A percentile compares a stretch with the other conserved stretches of the same genome.
Evolutionary conservation across 2,888 invertebrate genomes (phyloP).

Genomic region (Heliconius sara): DNA sequence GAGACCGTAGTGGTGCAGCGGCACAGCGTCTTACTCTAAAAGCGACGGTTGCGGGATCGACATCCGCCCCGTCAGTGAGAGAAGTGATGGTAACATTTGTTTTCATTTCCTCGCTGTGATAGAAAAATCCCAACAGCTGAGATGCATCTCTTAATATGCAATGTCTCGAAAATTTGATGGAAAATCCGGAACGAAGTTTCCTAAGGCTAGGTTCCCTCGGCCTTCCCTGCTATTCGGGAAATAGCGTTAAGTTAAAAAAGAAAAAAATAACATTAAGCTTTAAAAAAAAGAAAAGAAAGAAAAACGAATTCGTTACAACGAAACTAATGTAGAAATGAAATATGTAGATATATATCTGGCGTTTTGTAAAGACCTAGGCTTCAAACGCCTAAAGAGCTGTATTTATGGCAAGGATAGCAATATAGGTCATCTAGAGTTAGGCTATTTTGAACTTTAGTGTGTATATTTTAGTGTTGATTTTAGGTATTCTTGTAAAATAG

Average conservation of each 20-base stretch:
- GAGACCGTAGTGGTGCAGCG: too few species aligned
- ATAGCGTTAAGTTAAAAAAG: not conserved
- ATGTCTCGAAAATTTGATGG: too few species aligned
- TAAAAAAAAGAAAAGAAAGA: not conserved
- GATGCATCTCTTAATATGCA: too few species aligned
- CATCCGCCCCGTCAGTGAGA: too few species aligned
- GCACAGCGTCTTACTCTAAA: too few species aligned
- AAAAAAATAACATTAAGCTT: not conserved
- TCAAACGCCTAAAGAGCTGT: constrained; percentile 38
- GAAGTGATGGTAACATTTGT: too few species aligned
- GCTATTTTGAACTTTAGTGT: not conserved
- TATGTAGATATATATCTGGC: not conserved
- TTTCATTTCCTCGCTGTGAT: too few species aligned
- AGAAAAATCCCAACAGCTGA: too few species aligned
- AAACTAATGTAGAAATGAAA: constrained; percentile 11
- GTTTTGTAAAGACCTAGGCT: constrained; percentile 34
- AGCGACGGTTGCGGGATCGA: too few species aligned
- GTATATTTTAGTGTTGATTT: not conserved
- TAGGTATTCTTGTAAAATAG: not conserved
- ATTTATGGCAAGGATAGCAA: constrained; percentile 30
- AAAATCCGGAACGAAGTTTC: too few species aligned
- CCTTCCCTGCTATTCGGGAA: not conserved
- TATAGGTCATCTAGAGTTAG: constrained; percentile 2
- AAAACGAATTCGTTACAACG: not conserved
- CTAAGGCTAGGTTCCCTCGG: too few species aligned